A percentile compares a stretch with the other conserved stretches of the same genome.
Conservation (phyloP, 1,140 invertebrate species). For the Medauroidea extradentata region DNA sequence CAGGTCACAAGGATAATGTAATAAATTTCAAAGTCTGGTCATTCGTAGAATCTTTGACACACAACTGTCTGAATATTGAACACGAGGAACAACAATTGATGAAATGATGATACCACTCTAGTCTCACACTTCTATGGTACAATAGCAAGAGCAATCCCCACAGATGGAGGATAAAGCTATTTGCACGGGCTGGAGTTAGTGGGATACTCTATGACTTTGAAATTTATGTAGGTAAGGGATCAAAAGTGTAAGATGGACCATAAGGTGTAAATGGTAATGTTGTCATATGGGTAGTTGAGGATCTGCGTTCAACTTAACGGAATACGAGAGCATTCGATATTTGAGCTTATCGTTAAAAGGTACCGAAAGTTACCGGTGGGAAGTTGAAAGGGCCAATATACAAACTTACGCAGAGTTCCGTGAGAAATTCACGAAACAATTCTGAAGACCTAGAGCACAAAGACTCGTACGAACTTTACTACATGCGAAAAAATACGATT, state of each 20-base stretch:
- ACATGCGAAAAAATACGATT: too few species aligned
- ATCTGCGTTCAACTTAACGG: too few species aligned
- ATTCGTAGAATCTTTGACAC: constrained; percentile 14
- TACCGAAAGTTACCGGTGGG: too few species aligned
- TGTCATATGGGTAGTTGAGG: constrained; percentile 1
- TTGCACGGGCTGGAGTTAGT: constrained; percentile 14
- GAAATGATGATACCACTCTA: constrained; percentile 35
- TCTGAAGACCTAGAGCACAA: too few species aligned
- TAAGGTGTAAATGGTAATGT: constrained; percentile 3
- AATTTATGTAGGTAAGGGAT: constrained; percentile 18
- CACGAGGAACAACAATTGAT: constrained; percentile 36
- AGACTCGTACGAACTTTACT: too few species aligned
- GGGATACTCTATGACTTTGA: constrained; percentile 27
- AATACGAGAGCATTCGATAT: too few species aligned
- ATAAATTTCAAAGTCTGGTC: constrained; percentile 16
- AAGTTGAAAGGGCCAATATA: too few species aligned
- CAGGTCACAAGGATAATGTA: constrained; percentile 1
- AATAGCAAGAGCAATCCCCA: constrained; percentile 32
- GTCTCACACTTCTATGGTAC: constrained; percentile 23
- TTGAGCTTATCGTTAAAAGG: too few species aligned
- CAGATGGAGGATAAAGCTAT: constrained; percentile 32
- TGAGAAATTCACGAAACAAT: too few species aligned
- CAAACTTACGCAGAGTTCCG: too few species aligned
- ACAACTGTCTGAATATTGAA: constrained; percentile 26
- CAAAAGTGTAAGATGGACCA: neutral